phyloP scores from a whole-genome alignment of 1,140 invertebrate species.

The Asobara japonica region DNA sequence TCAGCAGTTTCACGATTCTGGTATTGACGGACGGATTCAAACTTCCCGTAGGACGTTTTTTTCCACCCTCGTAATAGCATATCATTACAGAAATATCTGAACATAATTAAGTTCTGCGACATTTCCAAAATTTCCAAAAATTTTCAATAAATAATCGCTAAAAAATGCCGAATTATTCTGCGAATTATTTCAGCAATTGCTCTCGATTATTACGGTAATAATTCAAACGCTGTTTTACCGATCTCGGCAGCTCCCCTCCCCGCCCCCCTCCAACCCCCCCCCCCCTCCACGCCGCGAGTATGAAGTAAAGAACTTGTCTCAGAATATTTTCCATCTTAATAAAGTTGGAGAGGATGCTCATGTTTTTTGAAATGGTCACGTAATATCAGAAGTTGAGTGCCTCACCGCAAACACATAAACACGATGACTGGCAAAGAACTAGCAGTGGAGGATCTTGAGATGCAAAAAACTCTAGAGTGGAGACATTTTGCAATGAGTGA shows the following conservation, averaged over 20 bases:
- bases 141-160: no score
- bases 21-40: not conserved
- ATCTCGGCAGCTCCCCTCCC: not conserved
- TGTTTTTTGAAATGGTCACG: not conserved
- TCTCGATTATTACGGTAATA: no score
- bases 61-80: not conserved
- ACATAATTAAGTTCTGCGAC: no score
- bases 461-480: not conserved
- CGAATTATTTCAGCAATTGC: no score
- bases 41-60: not conserved
- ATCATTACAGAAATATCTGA: no score
- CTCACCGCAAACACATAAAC: not conserved
- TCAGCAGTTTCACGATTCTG: constrained; percentile 20
- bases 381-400: not conserved
- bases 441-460: not conserved
- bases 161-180: no score
- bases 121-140: no score
- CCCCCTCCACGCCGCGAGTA: not conserved
- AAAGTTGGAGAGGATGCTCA: not conserved
- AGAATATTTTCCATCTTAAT: not conserved
- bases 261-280: not conserved
- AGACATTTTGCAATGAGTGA: not conserved
- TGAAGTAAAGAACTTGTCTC: not conserved
- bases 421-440: not conserved
- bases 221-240: no score